A percentile compares a stretch with the other conserved stretches of the same genome.
phyloP scores from a whole-genome alignment of 2,888 invertebrate species.

The Stenodema calcarata region DNA sequence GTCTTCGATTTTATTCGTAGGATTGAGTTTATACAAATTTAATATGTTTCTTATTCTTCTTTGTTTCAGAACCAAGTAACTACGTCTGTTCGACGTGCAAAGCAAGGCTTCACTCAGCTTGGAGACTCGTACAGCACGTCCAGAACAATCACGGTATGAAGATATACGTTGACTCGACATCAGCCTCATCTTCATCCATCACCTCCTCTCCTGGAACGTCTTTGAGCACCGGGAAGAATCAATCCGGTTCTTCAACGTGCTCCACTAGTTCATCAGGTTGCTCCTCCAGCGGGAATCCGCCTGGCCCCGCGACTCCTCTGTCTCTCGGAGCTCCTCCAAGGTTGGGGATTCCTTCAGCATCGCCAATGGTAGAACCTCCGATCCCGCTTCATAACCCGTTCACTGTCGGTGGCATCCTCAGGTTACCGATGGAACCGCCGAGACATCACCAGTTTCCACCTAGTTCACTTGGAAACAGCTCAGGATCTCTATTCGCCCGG shows the following conservation, averaged over 20 bases:
- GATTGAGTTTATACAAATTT: too few species aligned
- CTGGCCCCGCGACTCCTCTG: slow-evolving; percentile 55
- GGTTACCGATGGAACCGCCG: slow-evolving; percentile 74
- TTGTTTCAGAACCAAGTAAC: slow-evolving; percentile 88
- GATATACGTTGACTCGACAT: slow-evolving; percentile 78
- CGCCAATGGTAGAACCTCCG: slow-evolving; percentile 72
- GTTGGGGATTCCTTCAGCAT: slow-evolving; percentile 63
- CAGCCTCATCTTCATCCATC: slow-evolving; percentile 56
- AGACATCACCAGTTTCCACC: slow-evolving; percentile 62
- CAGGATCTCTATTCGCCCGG: slow-evolving; percentile 76
- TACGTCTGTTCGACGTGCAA: slow-evolving; percentile 95
- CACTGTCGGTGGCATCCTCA: slow-evolving; percentile 73
- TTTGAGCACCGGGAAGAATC: slow-evolving; percentile 56
- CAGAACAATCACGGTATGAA: slow-evolving; percentile 93
- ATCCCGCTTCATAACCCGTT: slow-evolving; percentile 78
- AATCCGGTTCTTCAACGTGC: slow-evolving; percentile 62
- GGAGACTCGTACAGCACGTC: slow-evolving; percentile 93
- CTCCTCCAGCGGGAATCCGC: slow-evolving; percentile 62
- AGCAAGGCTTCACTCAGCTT: slow-evolving; percentile 89
- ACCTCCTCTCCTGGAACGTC: slow-evolving; percentile 54
- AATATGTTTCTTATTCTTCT: slow-evolving; percentile 53
- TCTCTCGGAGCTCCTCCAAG: slow-evolving; percentile 57
- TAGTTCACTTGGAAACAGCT: slow-evolving; percentile 71
- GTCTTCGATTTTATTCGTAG: too few species aligned
- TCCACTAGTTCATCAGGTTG: slow-evolving; percentile 64